Conservation (phyloP, 2,797 vertebrate genomes). For the Streptopelia turtur region DNA sequence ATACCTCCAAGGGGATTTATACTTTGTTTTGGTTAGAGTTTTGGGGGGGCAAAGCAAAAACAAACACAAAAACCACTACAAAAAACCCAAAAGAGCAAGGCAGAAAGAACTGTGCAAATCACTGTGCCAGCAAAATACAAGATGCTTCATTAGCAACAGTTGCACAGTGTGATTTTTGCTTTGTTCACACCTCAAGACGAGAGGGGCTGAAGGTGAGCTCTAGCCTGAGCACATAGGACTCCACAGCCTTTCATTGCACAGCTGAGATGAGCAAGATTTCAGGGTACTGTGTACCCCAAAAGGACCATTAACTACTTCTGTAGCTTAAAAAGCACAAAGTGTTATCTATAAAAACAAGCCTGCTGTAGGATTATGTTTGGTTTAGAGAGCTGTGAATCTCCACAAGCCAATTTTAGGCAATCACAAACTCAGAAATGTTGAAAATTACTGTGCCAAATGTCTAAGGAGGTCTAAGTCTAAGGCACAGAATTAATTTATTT, state of each 20-base stretch:
- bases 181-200: neutral
- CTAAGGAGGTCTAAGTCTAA: neutral
- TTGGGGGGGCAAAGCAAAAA: neutral
- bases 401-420: neutral
- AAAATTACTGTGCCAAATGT: neutral
- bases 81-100: neutral
- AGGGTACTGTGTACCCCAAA: accelerated
- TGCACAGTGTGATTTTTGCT: neutral
- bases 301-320: neutral
- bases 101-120: neutral
- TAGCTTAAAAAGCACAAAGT: neutral
- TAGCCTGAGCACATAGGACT: neutral
- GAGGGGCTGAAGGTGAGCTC: neutral
- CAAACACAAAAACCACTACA: neutral
- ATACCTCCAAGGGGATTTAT: neutral
- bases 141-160: neutral
- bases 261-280: neutral
- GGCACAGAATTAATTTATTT: neutral
- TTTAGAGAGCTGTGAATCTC: neutral
- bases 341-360: neutral
- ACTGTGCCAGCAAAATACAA: neutral
- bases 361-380: neutral
- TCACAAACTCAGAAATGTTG: neutral
- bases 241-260: neutral
- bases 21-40: neutral